These are phyloP conservation scores for Tetramorium simillimum DNA, from an alignment of 1,140 invertebrate species.

Conservation along the genomic window DNA sequence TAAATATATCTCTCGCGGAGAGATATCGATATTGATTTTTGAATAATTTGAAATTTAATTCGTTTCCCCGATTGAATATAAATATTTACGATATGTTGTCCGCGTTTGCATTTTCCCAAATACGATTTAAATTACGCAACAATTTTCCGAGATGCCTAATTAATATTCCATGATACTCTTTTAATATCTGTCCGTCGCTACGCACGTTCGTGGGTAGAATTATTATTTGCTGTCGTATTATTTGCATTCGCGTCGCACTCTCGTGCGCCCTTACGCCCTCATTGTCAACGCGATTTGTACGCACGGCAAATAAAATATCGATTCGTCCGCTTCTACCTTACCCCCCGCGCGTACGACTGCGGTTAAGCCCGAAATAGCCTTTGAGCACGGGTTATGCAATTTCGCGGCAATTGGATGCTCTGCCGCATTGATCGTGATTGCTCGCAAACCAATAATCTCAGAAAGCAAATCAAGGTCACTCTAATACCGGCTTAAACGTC, in stretches of 20 bases:
- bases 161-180: conserved; percentile 23
- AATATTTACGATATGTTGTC: not conserved
- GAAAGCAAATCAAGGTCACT: conserved; percentile 45
- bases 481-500: conserved; percentile 7
- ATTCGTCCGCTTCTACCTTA: conserved; percentile 10
- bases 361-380: conserved; percentile 28
- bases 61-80: not conserved
- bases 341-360: not conserved
- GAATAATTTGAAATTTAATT: conserved; percentile 7
- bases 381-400: conserved; percentile 49
- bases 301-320: conserved; percentile 26
- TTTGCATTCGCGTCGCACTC: not conserved
- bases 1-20: not conserved
- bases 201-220: no score
- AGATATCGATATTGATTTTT: not conserved
- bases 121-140: not conserved
- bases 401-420: conserved; percentile 44
- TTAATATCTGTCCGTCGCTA: not conserved
- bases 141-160: not conserved
- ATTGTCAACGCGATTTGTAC: conserved; percentile 9
- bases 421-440: conserved; percentile 39
- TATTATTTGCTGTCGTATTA: conserved; percentile 16
- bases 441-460: conserved; percentile 44
- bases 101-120: not conserved
- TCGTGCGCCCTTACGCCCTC: not conserved